Conservation (phyloP, 1,140 invertebrate genomes). For the Cotesia chilonis region DNA sequence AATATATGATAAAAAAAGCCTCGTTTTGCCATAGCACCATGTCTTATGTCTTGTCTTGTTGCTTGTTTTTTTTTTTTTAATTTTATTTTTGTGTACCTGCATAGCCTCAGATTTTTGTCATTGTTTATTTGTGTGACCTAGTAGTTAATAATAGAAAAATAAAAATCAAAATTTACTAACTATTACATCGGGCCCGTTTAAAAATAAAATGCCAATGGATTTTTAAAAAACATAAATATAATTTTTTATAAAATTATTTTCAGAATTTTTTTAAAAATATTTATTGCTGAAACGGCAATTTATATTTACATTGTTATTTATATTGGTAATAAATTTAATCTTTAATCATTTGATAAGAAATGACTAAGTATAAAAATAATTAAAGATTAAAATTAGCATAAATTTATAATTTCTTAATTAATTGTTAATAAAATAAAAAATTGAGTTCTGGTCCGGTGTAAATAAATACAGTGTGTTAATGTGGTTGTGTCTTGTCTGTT, state of each 20-base stretch:
- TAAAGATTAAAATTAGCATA: too few relatives aligned
- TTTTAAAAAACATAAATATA: conserved; percentile 21
- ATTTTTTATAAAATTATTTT: conserved; percentile 28
- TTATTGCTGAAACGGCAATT: conserved; percentile 54
- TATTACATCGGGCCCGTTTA: conserved; percentile 5
- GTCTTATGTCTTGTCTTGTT: conserved; percentile 12
- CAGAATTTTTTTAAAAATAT: conserved; percentile 48
- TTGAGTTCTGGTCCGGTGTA: conserved; percentile 59
- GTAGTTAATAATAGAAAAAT: too few relatives aligned
- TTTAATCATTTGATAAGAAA: too few relatives aligned
- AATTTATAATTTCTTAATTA: conserved; percentile 14
- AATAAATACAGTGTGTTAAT: conserved; percentile 65
- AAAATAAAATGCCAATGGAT: conserved; percentile 32
- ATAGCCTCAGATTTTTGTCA: conserved; percentile 24
- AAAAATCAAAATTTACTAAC: not conserved
- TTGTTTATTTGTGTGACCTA: conserved; percentile 22
- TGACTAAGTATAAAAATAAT: too few relatives aligned
- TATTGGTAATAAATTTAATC: conserved; percentile 9
- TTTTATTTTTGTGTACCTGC: conserved; percentile 28
- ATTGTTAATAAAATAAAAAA: conserved; percentile 41
- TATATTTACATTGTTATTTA: conserved; percentile 27
- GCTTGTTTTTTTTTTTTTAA: conserved; percentile 25
- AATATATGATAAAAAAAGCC: conserved; percentile 20
- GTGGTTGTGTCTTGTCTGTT: conserved; percentile 73
- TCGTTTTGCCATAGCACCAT: conserved; percentile 5